Evolutionary conservation across 2,888 invertebrate genomes (phyloP), one percentile per base, ranked within the genome.

Genomic region (Anoplius nigerrimus): DNA sequence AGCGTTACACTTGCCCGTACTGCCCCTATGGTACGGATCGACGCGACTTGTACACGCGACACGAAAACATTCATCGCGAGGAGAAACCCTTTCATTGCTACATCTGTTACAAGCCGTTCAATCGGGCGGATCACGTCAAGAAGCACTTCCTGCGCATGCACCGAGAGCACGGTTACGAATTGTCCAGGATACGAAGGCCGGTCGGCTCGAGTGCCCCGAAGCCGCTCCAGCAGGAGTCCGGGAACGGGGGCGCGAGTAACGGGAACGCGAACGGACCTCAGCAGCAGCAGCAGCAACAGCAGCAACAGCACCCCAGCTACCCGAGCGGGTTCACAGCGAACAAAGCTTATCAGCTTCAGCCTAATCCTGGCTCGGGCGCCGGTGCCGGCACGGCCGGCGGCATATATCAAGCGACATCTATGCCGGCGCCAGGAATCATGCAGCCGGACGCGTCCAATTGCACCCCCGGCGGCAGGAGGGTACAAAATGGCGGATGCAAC

Each of bases 1-100:
- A 95, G 89, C 92, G 96, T 42, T 97, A 97, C 90, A 94, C 93
- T 71, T 97, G 97, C 90, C 93, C 92, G 22, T 95, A 94, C 84
- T 97, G 97, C 88, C 95, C 96, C 2, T 97, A 97, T 89, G 95
- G 96, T 27, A 97, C 97, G 15, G 97, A 97, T 89, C 92, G 97
- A 16, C 92, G 97, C 74, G 97, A 97, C 90, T 91, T 97, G 53
- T 97, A 95, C 89, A 96, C 96, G 48, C 92, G 97, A 43, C 97
- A 97, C 89, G 97, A 97, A 90, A 97, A 97, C 88, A 97, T 97
- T 75, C 97, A 97, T 87, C 93, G 96, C 80, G 96, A 96, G 87
- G 97, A 97, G 87, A 97, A 97, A 87, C 97, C 97, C 5, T 97
- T 97, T 88, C 96, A 97, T 87, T 97, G 97, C 89, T 97, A 97